A percentile compares a stretch with the other conserved stretches of the same genome.
Conservation (phyloP, 2,113 vertebrate genomes). For the Cyprichromis sp. region DNA sequence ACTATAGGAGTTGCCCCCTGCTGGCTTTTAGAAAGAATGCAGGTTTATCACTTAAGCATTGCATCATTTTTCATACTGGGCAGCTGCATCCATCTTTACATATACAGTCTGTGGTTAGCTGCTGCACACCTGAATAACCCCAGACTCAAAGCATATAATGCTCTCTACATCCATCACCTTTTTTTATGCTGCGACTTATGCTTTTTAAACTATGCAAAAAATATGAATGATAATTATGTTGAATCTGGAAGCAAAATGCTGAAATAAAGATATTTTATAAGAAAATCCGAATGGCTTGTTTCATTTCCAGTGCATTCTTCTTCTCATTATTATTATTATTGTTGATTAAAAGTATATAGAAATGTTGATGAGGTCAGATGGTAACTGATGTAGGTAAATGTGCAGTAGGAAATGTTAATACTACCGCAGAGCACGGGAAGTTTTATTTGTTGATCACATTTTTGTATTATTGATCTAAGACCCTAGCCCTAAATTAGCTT, state of each 20-base stretch:
- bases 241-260: neutral
- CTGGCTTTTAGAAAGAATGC: neutral
- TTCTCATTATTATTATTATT: accelerated
- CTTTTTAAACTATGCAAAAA: neutral
- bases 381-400: neutral
- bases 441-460: neutral
- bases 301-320: neutral
- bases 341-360: neutral
- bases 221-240: neutral
- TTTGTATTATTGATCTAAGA: neutral
- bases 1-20: neutral
- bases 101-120: neutral
- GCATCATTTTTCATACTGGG: neutral
- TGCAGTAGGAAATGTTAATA: accelerated
- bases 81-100: neutral
- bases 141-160: neutral
- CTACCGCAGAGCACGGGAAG: accelerated
- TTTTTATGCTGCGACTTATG: neutral
- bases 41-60: accelerated
- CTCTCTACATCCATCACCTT: neutral
- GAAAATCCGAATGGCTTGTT: neutral
- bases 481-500: accelerated
- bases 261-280: slow-evolving; percentile 46
- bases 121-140: neutral
- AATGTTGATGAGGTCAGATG: neutral